Base-by-base conservation (phyloP, 2,797 vertebrate species). In the Tiaroga cobitis region DNA sequence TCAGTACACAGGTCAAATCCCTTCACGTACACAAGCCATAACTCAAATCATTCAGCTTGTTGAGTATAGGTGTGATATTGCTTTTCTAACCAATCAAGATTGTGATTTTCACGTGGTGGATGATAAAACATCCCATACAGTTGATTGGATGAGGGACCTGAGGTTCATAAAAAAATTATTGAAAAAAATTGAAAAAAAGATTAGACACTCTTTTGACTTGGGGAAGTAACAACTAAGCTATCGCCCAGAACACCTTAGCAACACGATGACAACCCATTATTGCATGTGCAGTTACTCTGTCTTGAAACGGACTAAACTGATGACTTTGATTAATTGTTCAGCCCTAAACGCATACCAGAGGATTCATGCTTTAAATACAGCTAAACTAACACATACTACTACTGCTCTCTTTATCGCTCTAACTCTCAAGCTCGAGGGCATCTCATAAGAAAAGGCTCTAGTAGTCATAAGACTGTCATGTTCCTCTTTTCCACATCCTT, bases 391-490 rank as follows among this genome's bases (percentile, higher is more conserved):
- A 70, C 72, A 65, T 6, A 82, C 8, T 65, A 46, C 56, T 72
- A 13, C n/a, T 26, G 5, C 49, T 61, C 75, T 65, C 75, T 29
- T 29, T 63, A 76, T 85, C 59, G 8, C n/a, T 81, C 56, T 29
- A 75, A 77, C 26, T 46, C 69, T 43, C 18, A 56, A 69, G 43
- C 69, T 76, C 26, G 88, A 88, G 67, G 39, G 19, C 11, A 61
- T 80, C 68, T 87, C 80, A 80, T 59, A 89, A 86, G 80, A 89
- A 91, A 89, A 91, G 85, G 84, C 86, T 85, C 83, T 87, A 78
- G 91, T 91, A 78, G 91, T 91, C 90, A 93, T 91, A 92, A 89
- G 89, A 87, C 88, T 82, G 80, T 76, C 83, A 88, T 92, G 89
- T 91, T 90, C 88, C 90, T 88, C 83, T 80, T 83, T 84, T 29